These are phyloP conservation scores for Gasterosteus nipponicus DNA, from an alignment of 2,113 vertebrate genomes.

Conservation along the genomic window DNA sequence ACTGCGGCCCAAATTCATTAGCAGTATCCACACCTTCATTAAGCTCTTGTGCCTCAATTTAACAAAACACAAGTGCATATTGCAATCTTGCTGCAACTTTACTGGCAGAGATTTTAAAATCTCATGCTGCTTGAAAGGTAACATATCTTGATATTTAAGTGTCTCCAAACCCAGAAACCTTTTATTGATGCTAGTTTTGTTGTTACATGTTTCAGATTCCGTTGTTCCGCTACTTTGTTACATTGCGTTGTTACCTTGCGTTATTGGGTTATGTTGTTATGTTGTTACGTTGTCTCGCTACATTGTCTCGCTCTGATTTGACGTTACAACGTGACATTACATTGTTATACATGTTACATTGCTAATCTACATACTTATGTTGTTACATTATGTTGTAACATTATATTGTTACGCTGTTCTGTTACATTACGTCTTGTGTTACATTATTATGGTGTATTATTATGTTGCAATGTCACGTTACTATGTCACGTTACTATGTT, in stretches of 20 bases:
- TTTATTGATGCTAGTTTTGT: background rate
- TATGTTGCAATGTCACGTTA: too few species aligned
- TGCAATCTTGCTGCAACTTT: background rate
- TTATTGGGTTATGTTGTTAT: too few species aligned
- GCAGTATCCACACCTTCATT: conserved; percentile 18
- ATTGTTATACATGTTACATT: too few species aligned
- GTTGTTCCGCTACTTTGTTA: too few species aligned
- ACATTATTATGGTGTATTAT: background rate
- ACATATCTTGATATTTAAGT: too few species aligned
- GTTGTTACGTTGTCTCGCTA: too few species aligned
- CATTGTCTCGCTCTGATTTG: too few species aligned
- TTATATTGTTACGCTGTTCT: too few species aligned
- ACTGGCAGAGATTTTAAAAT: background rate
- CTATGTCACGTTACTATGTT: background rate
- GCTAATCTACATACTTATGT: too few species aligned
- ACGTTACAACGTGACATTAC: too few species aligned
- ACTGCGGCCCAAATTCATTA: background rate
- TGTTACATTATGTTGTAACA: background rate
- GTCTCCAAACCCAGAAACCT: too few species aligned
- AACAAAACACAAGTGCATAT: background rate
- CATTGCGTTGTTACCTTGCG: too few species aligned
- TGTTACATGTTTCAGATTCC: background rate
- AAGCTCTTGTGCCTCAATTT: background rate
- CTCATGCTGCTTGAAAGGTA: background rate
- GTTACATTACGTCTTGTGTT: background rate